These are phyloP conservation scores for Megaceryle alcyon DNA, from an alignment of 2,797 vertebrate genomes.

Conservation along the genomic window DNA sequence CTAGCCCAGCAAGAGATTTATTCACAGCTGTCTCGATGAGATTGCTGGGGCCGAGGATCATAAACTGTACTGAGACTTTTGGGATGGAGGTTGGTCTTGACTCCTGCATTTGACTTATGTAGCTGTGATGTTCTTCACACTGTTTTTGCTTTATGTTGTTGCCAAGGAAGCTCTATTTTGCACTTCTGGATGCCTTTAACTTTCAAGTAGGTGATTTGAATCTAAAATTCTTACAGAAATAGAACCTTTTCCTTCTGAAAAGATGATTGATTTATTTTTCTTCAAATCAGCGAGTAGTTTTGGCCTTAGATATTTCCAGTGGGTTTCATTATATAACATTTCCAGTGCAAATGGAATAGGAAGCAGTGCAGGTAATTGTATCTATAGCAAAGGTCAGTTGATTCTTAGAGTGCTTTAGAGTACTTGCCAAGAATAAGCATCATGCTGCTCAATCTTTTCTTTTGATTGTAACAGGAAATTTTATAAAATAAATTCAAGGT, in stretches of 20 bases:
- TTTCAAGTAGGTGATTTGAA: not conserved
- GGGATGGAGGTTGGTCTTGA: not conserved
- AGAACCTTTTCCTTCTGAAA: not conserved
- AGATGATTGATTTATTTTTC: not conserved
- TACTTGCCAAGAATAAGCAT: not conserved
- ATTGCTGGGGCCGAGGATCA: not conserved
- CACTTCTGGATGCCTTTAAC: not conserved
- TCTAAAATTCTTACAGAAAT: not conserved
- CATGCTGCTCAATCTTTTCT: not conserved
- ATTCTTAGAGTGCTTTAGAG: not conserved
- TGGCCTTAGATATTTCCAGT: not conserved
- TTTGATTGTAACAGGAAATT: not conserved
- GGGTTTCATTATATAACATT: not conserved
- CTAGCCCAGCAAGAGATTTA: not conserved
- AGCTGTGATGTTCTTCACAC: not conserved
- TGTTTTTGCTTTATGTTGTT: not conserved
- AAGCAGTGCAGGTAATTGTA: not conserved
- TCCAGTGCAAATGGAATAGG: not conserved
- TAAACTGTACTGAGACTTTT: not conserved
- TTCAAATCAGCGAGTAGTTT: not conserved
- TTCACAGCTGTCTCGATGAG: not conserved
- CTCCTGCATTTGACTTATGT: accelerated
- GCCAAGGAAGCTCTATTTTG: not conserved
- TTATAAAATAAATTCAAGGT: not conserved
- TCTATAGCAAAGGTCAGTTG: not conserved